phyloP scores from a whole-genome alignment of 1,140 invertebrate genomes.

The Trichogramma pretiosum region DNA sequence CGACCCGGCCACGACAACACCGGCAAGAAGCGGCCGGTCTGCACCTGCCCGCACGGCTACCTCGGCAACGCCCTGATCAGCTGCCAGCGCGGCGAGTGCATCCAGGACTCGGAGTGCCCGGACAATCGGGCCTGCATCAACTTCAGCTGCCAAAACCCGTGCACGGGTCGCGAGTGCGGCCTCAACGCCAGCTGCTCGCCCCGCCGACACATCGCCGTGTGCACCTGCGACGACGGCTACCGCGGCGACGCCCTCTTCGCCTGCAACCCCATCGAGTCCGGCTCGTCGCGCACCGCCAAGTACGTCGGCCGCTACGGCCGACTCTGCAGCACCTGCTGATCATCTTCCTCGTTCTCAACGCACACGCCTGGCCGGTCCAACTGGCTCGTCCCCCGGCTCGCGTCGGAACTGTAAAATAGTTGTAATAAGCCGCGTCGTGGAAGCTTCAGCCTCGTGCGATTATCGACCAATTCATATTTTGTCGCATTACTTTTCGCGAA shows the following conservation, averaged over 20 bases:
- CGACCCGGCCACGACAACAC: slow-evolving; percentile 71
- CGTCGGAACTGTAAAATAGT: no score
- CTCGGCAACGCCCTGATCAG: slow-evolving; percentile 67
- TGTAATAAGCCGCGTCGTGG: no score
- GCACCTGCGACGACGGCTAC: slow-evolving; percentile 71
- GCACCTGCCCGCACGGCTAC: slow-evolving; percentile 70
- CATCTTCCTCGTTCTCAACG: no score
- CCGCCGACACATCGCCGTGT: slow-evolving; percentile 73
- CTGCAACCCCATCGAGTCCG: slow-evolving; percentile 31
- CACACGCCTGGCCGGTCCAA: no score
- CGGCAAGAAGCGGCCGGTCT: slow-evolving; percentile 71
- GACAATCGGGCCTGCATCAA: slow-evolving; percentile 65
- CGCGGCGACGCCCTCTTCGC: slow-evolving; percentile 67
- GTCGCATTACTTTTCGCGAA: no score
- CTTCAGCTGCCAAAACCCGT: slow-evolving; percentile 65
- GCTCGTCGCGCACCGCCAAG: slow-evolving; percentile 13
- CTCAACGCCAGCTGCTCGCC: slow-evolving; percentile 50
- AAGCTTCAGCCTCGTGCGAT: no score
- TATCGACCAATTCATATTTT: no score
- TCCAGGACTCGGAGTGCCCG: slow-evolving; percentile 61
- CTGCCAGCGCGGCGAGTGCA: slow-evolving; percentile 68
- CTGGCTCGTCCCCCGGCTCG: no score
- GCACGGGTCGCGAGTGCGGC: slow-evolving; percentile 65
- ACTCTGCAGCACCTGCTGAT: no score
- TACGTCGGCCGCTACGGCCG: slow-evolving; percentile 15